Conservation (phyloP, 2,888 invertebrate species). For the Lasioglossum marginatum region DNA sequence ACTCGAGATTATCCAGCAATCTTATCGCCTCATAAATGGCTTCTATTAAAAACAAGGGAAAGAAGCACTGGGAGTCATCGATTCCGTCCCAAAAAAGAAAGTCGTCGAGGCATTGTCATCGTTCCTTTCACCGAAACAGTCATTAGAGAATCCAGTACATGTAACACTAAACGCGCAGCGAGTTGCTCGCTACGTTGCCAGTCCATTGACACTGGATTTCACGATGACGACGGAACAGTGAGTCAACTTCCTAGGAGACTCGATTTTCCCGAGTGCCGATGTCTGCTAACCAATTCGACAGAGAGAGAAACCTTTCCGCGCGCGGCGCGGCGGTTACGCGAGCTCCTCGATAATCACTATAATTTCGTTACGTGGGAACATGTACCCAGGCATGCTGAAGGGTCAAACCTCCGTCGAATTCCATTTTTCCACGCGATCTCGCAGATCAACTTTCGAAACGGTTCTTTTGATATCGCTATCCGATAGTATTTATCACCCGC, state of each 20-base stretch:
- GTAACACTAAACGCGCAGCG: not conserved
- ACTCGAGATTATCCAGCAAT: not conserved
- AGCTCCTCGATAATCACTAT: slow-evolving; percentile 42
- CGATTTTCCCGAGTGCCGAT: slow-evolving; percentile 24
- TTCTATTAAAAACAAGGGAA: slow-evolving; percentile 7
- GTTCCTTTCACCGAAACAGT: slow-evolving; percentile 6
- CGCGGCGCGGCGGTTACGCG: slow-evolving; percentile 23
- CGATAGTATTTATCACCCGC: not conserved
- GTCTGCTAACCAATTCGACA: slow-evolving; percentile 16
- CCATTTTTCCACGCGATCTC: not conserved
- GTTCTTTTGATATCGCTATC: not conserved
- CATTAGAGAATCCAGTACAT: not conserved
- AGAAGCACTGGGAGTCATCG: not conserved
- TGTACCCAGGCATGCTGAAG: slow-evolving; percentile 10
- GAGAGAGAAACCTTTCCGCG: slow-evolving; percentile 48
- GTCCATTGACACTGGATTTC: slow-evolving; percentile 13
- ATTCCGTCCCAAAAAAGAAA: not conserved
- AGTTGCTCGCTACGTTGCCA: not conserved
- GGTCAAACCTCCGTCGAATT: slow-evolving; percentile 7
- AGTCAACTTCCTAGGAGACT: slow-evolving; percentile 16
- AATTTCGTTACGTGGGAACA: slow-evolving; percentile 52
- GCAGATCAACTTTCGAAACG: slow-evolving; percentile 4
- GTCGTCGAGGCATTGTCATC: not conserved
- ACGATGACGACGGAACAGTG: slow-evolving; percentile 18
- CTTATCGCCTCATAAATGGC: slow-evolving; percentile 24